phyloP scores from a whole-genome alignment of 2,888 invertebrate species.

The Vesta saturnalis region DNA sequence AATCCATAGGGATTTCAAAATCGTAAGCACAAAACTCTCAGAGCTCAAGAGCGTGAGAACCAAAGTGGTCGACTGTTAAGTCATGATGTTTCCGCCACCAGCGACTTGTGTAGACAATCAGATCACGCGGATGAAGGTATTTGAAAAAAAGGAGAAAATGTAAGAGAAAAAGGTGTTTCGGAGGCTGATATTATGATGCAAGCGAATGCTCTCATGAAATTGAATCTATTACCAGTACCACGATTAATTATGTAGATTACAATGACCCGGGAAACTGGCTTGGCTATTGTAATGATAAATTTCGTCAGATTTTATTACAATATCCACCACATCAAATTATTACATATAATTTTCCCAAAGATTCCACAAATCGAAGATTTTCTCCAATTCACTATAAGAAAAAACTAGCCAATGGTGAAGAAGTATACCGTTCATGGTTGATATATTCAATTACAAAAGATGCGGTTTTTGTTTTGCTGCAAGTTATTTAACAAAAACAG shows the following conservation, averaged over 20 bases:
- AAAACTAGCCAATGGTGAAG: constrained; percentile 4
- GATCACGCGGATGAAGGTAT: too few species aligned
- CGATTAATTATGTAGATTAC: constrained; percentile 3
- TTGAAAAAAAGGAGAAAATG: too few species aligned
- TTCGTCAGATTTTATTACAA: constrained; percentile 5
- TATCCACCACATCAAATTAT: constrained; percentile 4
- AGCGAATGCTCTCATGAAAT: constrained; percentile 7
- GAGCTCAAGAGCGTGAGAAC: background rate
- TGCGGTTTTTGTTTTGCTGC: background rate
- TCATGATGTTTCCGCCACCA: too few species aligned
- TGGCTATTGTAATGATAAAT: constrained; percentile 2
- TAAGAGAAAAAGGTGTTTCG: too few species aligned
- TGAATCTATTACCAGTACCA: constrained; percentile 8
- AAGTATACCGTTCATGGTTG: constrained; percentile 7
- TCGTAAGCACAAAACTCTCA: too few species aligned
- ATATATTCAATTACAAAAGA: constrained; percentile 8
- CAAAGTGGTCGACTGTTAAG: constrained; percentile 10
- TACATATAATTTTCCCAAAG: constrained; percentile 12
- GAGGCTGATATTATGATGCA: constrained; percentile 8
- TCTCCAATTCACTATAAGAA: constrained; percentile 9
- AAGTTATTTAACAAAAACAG: constrained; percentile 13
- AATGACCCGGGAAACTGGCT: constrained; percentile 5
- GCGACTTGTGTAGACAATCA: too few species aligned
- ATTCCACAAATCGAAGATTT: constrained; percentile 4
- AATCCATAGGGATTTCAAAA: too few species aligned